Conservation (phyloP, 1,140 invertebrate genomes). For the Pissodes strobi region DNA sequence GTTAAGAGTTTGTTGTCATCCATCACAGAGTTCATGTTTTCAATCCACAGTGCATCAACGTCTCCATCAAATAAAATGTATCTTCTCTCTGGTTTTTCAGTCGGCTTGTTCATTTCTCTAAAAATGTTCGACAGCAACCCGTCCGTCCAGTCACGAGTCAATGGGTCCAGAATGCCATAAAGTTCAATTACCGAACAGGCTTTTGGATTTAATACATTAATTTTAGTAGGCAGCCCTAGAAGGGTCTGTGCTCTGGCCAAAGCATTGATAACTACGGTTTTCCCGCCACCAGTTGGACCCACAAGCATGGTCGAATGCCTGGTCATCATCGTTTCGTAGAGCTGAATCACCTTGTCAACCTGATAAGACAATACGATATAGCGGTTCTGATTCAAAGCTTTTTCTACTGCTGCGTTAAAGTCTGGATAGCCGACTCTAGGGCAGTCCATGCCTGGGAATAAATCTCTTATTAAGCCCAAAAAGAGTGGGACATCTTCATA, state of each 20-base stretch:
- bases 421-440: slow-evolving; percentile 82
- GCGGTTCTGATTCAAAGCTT: slow-evolving; percentile 66
- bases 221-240: slow-evolving; percentile 76
- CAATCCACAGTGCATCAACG: slow-evolving; percentile 91
- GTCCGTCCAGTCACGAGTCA: slow-evolving; percentile 89
- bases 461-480: slow-evolving; percentile 81
- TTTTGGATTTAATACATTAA: slow-evolving; percentile 81
- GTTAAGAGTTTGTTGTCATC: slow-evolving; percentile 91
- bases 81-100: slow-evolving; percentile 68
- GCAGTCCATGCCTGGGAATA: slow-evolving; percentile 88
- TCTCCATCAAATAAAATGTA: slow-evolving; percentile 93
- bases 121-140: slow-evolving; percentile 89
- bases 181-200: slow-evolving; percentile 86
- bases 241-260: slow-evolving; percentile 78
- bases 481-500: slow-evolving; percentile 90
- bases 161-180: slow-evolving; percentile 85
- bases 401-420: slow-evolving; percentile 78
- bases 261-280: slow-evolving; percentile 82
- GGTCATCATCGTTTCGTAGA: slow-evolving; percentile 94
- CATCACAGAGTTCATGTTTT: slow-evolving; percentile 97
- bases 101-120: slow-evolving; percentile 82
- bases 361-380: slow-evolving; percentile 78
- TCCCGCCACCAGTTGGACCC: slow-evolving; percentile 89
- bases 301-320: slow-evolving; percentile 90
- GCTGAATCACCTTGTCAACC: slow-evolving; percentile 74